Percentiles rank a stretch among this genome's conserved stretches.
Conservation (phyloP, 2,888 invertebrate species). For the Balanococcus diminutus region DNA sequence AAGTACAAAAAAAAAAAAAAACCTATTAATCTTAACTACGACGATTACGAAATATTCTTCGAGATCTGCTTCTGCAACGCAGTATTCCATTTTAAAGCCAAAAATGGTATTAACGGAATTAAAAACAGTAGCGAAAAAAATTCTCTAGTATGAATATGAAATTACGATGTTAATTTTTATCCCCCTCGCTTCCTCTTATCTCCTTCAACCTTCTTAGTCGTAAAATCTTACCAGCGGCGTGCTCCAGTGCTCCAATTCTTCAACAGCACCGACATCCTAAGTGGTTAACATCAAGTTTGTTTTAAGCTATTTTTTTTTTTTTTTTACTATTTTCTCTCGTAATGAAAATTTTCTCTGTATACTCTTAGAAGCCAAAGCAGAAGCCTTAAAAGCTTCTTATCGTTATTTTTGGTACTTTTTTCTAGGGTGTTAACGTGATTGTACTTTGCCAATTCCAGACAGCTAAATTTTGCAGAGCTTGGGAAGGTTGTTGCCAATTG, state of each 20-base stretch:
- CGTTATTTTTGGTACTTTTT: too few species aligned
- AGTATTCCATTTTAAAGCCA: background rate
- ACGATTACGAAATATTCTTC: background rate
- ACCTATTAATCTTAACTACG: slow-evolving; percentile 8
- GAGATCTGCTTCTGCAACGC: background rate
- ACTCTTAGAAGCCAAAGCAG: too few species aligned
- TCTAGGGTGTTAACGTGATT: too few species aligned
- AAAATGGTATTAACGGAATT: background rate
- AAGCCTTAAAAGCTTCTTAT: too few species aligned
- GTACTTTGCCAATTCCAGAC: too few species aligned
- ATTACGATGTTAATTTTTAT: slow-evolving; percentile 11
- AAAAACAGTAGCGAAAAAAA: slow-evolving; percentile 6
- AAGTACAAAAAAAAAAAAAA: slow-evolving; percentile 8
- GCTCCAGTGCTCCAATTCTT: background rate
- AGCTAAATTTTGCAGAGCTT: too few species aligned
- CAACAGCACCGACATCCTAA: background rate
- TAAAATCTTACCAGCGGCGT: background rate
- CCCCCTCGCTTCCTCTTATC: background rate
- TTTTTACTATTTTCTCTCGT: too few species aligned
- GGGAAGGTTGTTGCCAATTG: too few species aligned
- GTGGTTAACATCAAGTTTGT: slow-evolving; percentile 32
- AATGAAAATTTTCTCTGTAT: too few species aligned
- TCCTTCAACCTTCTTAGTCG: background rate
- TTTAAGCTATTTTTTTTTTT: slow-evolving; percentile 9
- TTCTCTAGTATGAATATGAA: slow-evolving; percentile 19